Conservation (phyloP, 2,113 vertebrate species). For the Alligator sinensis region DNA sequence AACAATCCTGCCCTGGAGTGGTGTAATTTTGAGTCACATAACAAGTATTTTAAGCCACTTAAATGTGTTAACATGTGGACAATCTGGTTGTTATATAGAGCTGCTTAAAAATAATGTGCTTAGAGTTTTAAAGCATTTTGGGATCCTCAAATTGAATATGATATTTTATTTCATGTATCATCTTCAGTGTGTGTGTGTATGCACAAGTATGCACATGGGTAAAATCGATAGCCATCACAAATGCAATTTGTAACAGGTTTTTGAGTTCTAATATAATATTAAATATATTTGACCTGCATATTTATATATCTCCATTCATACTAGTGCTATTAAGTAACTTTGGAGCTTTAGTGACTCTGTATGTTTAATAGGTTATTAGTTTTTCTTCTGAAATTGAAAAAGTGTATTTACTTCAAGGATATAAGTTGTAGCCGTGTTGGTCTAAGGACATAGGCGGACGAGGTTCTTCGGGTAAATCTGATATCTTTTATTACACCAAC, state of each 20-base stretch:
- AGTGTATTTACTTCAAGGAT: too few relatives aligned
- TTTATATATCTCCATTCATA: not conserved
- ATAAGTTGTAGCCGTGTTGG: too few relatives aligned
- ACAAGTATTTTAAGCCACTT: too few relatives aligned
- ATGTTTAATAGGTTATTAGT: not conserved
- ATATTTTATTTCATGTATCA: not conserved
- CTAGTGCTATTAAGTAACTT: not conserved
- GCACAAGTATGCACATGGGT: not conserved
- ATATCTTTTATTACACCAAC: too few relatives aligned
- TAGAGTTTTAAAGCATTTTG: not conserved
- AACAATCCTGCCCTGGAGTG: too few relatives aligned
- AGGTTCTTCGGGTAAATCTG: too few relatives aligned
- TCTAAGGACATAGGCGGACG: too few relatives aligned
- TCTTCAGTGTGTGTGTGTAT: not conserved
- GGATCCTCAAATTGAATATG: not conserved
- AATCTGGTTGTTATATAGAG: too few relatives aligned
- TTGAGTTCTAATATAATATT: conserved; percentile 5
- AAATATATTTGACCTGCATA: not conserved
- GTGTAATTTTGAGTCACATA: too few relatives aligned
- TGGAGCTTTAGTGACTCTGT: not conserved
- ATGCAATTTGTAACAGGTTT: not conserved
- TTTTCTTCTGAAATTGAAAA: not conserved
- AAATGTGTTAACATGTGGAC: too few relatives aligned
- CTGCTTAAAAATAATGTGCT: not conserved
- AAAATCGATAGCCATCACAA: not conserved